Percentiles rank a stretch among this genome's conserved stretches.
phyloP scores from a whole-genome alignment of 2,113 vertebrate species.

The Corythoichthys haematopterus region DNA sequence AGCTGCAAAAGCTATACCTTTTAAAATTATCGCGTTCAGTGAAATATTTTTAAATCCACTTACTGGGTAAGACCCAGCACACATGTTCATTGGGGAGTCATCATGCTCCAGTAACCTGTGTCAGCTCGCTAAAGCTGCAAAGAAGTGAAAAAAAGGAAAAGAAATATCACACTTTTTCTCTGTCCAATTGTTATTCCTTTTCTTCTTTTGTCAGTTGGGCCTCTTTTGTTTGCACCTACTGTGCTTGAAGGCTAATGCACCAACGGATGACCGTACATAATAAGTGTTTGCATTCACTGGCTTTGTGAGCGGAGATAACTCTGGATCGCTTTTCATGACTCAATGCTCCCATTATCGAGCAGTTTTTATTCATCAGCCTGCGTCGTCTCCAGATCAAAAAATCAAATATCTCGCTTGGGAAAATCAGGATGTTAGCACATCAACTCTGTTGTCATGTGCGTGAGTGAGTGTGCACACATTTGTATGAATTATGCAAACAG shows the following conservation, averaged over 20 bases:
- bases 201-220: slow-evolving; percentile 37
- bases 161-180: slow-evolving; percentile 24
- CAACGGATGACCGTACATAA: slow-evolving; percentile 48
- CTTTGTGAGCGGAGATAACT: slow-evolving; percentile 39
- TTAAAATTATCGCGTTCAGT: too few species aligned
- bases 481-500: slow-evolving; percentile 38
- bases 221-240: slow-evolving; percentile 41
- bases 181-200: slow-evolving; percentile 37
- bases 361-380: slow-evolving; percentile 44
- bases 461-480: slow-evolving; percentile 9
- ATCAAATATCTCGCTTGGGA: slow-evolving; percentile 49
- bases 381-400: slow-evolving; percentile 46
- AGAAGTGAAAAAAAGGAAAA: slow-evolving; percentile 20
- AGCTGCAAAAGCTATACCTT: too few species aligned
- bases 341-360: slow-evolving; percentile 53
- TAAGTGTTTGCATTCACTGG: slow-evolving; percentile 45
- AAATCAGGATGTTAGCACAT: slow-evolving; percentile 25
- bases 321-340: slow-evolving; percentile 56
- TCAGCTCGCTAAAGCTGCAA: slow-evolving; percentile 16
- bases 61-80: not conserved
- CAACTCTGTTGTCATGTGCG: slow-evolving; percentile 1
- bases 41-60: not conserved
- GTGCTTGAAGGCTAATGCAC: slow-evolving; percentile 46
- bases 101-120: slow-evolving; percentile 30
- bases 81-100: slow-evolving; percentile 7